Percentiles rank a stretch among this genome's conserved stretches.
Conservation (phyloP, 2,797 vertebrate genomes). For the Chrysocyon brachyurus region DNA sequence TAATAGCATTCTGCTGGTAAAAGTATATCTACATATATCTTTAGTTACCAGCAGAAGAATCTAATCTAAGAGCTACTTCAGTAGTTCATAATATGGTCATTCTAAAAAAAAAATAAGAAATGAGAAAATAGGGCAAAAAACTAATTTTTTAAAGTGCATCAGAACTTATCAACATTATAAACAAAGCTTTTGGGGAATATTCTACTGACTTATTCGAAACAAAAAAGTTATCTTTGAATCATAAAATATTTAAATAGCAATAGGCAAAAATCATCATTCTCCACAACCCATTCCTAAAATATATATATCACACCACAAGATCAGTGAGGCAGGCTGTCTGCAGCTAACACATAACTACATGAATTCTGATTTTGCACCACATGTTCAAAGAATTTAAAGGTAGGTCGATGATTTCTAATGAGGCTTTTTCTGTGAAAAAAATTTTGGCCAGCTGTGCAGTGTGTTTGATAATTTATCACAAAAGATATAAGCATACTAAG, state of each 20-base stretch:
- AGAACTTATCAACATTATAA: neutral
- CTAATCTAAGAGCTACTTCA: neutral
- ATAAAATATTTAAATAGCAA: constrained; percentile 69
- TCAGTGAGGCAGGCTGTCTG: constrained; percentile 29
- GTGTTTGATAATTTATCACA: constrained; percentile 67
- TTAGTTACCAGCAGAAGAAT: neutral
- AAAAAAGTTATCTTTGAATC: constrained; percentile 1
- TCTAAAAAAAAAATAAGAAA: neutral
- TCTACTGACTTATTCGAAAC: neutral
- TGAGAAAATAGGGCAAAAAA: neutral
- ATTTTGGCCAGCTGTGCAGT: constrained; percentile 57
- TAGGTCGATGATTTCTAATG: constrained; percentile 58
- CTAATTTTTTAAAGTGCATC: neutral
- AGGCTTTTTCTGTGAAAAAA: neutral
- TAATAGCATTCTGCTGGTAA: neutral
- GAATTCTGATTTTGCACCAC: constrained; percentile 41
- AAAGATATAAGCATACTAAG: constrained; percentile 30
- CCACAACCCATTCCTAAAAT: constrained; percentile 26
- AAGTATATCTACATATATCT: neutral
- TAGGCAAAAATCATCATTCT: constrained; percentile 50
- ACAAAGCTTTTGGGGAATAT: neutral
- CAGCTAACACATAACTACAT: constrained; percentile 21
- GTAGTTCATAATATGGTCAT: neutral
- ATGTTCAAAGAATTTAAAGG: constrained; percentile 66
- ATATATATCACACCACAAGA: constrained; percentile 42